Base-by-base conservation (phyloP, 2,113 vertebrate species). In the Phrynocephalus versicolor region DNA sequence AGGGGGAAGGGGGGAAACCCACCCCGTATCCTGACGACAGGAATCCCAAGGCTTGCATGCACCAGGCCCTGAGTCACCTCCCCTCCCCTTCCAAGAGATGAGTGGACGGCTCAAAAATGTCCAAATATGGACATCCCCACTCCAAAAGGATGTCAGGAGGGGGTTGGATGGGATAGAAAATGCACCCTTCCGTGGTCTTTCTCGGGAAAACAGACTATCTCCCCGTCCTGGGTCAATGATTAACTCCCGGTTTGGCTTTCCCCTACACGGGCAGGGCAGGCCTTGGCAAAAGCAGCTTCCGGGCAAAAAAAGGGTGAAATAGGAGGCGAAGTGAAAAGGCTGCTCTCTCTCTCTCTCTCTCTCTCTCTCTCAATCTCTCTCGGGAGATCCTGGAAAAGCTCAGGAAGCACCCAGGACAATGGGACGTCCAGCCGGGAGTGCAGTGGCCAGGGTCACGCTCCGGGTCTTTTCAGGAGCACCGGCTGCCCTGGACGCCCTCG, bases 121-220 rank as follows among this genome's bases (percentile, higher is more conserved):
- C 98, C 98, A 98, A 98, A 99, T 98, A 99, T 98, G 98, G 98
- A 97, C 96, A 98, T 97, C 96, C 96, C 96, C 96, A 95, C 95
- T 96, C 94, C 85, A 96, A 94, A 96, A 96, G 96, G 96, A 97
- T 97, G 97, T 97, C 95, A 96, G 60, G 60, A 64, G 45, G 45
- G 45, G 60, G 64, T n/a, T n/a, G n/a, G n/a, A n/a, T n/a, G n/a
- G n/a, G n/a, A n/a, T n/a, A n/a, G 91, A 92, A 97, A 96, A 97
- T 96, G 97, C 96, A 94, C 95, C 95, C 96, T 93, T 93, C 94
- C 94, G 21, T 82, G 89, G 94, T 93, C 95, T 93, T 90, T 95
- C 95, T 96, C 94, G 94, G 88, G 79, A 96, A 51, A 95, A 93
- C 92, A 77, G 92, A 95, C n/a, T n/a, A 91, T 91, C 92, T 90